A percentile compares a stretch with the other conserved stretches of the same genome.
These are phyloP conservation scores for Anthoscopus minutus DNA, from an alignment of 2,113 vertebrate genomes.

Conservation along the genomic window DNA sequence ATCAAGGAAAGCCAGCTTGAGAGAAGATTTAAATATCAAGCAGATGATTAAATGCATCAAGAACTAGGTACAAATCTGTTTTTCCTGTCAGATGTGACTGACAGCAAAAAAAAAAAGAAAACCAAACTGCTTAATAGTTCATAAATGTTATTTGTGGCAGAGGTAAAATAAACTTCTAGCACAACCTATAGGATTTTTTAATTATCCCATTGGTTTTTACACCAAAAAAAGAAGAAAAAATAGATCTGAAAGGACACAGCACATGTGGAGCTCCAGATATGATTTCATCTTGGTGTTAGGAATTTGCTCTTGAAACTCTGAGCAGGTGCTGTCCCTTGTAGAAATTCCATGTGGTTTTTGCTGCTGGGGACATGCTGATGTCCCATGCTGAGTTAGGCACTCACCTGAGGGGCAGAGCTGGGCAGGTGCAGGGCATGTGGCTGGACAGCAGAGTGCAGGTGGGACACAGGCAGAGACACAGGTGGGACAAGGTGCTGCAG, in stretches of 20 bases:
- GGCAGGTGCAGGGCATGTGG: constrained; percentile 18
- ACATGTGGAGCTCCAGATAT: background rate
- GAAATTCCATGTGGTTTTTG: background rate
- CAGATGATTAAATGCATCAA: background rate
- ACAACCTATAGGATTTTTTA: background rate
- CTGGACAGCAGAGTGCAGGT: background rate
- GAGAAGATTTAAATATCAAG: background rate
- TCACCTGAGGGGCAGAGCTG: constrained; percentile 43
- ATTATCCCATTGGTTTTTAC: background rate
- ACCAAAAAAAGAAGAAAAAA: background rate
- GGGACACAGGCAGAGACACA: background rate
- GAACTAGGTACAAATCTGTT: background rate
- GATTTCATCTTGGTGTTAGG: background rate
- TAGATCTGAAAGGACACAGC: background rate
- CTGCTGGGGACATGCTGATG: background rate
- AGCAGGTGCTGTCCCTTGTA: background rate
- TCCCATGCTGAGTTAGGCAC: background rate
- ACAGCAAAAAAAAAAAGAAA: background rate
- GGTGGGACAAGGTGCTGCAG: background rate
- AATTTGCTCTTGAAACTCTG: background rate
- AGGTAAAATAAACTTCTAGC: background rate
- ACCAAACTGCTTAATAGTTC: background rate
- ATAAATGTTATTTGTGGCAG: background rate
- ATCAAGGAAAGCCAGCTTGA: background rate
- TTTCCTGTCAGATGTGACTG: background rate